Base-by-base conservation (phyloP, 30 jellyfish, hydroid and myxozoan genomes). In the Aurelia aurita region DNA sequence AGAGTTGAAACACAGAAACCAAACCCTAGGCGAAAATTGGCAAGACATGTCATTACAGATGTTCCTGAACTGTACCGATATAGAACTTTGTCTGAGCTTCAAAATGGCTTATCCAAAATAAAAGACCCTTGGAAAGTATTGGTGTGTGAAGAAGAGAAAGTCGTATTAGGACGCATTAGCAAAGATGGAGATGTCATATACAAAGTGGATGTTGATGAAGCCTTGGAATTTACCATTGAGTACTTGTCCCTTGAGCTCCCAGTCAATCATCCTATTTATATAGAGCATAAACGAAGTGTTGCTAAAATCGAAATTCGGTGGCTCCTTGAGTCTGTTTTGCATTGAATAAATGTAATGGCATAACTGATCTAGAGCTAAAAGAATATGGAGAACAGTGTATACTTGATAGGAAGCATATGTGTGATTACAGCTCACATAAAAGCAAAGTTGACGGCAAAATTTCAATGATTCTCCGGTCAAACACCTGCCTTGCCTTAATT, bases 231-330 rank as follows among this genome's bases (percentile, higher is more conserved):
- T 78, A 60, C 89, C 1, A 49, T 78, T 60, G 89, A 78, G 80
- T 78, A 78, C 86, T 74, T 76, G 88, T 76, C 74, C 18, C 88
- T 76, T 76, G 88, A 76, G 77, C 88, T 76, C 28, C 88, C 88
- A 76, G 77, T 29, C 65, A 76, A 76, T 76, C 88, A 76, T 76
- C 88, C 63, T 57, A 76, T 76, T 45, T 76, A 76, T 57, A 76
- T 55, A 58, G 77, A 76, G 77, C 66, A 76, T 59, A 76, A 76
- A 27, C 86, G 77, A 74, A 51, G 72, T 45, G 59, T 76, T 54
- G 88, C 88, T 34, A 76, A 76, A 58, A 76, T 59, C 77, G 65
- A 21, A 73, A 51, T 73, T 73, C 86, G 47, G 74, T 73, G 86
- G 55, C 86, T 73, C 86, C 86, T 73, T 45, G 73, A 46, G 72